Base-by-base conservation (phyloP, 1,140 invertebrate species). In the Neuroterus valhalla region DNA sequence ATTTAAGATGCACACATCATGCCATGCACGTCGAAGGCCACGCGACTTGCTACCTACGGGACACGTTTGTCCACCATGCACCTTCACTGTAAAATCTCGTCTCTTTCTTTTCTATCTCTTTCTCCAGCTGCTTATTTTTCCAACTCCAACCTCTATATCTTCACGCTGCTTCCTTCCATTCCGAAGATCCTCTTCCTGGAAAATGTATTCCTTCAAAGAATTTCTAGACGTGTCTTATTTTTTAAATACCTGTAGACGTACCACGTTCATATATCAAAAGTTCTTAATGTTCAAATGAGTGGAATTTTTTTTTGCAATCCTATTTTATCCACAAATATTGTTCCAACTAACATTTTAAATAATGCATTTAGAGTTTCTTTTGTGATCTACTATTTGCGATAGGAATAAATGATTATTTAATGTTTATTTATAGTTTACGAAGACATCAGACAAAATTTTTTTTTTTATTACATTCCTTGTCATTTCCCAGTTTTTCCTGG, bases 11-110 rank as follows among this genome's bases (percentile, higher is more conserved):
- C 79, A 74, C 74, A 77, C 77, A 70, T 81, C 83, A 85, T 85
- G 85, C 85, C 72, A 74, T 79, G 78, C 85, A 84, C 85, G 84
- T 86, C 85, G 85, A 86, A 86, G 85, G 85, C 84, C 83, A 85
- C 84, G 85, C 85, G 85, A 86, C 83, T 82, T 68, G 83, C 77
- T 78, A 78, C 82, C 79, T 76, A 70, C 76, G 73, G 75, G 76
- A 81, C 77, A 75, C 77, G 79, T 78, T 81, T 78, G 75, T 77
- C 77, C 76, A 75, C 71, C 52, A 23, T 69, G n/a, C 31, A 52
- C 17, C 50, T 48, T 48, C 68, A 19, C 38, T 55, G 14, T 38
- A 26, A 48, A 31, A 55, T 46, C 46, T 67, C 6, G 50, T 10
- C 43, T 15, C 19, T 43, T 17, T 26, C 12, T 43, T 52, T 15